A percentile compares a stretch with the other conserved stretches of the same genome.
Conservation (phyloP, 2,888 invertebrate species). For the Synanthedon myopaeformis region DNA sequence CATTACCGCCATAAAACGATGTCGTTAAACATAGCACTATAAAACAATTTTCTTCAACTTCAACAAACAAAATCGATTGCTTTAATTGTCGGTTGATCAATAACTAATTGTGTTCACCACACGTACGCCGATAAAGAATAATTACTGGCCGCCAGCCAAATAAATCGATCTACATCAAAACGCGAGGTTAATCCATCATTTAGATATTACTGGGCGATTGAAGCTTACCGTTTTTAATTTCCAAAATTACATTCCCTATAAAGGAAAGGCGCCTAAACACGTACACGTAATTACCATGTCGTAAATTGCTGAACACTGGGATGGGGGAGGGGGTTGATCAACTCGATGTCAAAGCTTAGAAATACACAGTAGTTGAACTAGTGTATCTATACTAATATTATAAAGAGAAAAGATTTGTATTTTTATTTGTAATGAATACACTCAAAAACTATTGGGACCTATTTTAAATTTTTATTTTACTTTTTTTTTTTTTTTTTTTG, state of each 20-base stretch:
- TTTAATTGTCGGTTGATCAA: slow-evolving; percentile 68
- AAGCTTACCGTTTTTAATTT: slow-evolving; percentile 68
- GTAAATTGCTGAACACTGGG: slow-evolving; percentile 58
- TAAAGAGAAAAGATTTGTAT: too few relatives aligned
- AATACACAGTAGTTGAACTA: not conserved
- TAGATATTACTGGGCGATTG: slow-evolving; percentile 65
- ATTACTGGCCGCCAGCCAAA: slow-evolving; percentile 69
- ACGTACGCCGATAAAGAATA: slow-evolving; percentile 67
- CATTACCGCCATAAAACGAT: slow-evolving; percentile 58
- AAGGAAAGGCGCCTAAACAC: slow-evolving; percentile 51
- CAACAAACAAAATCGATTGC: slow-evolving; percentile 69
- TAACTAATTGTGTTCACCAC: slow-evolving; percentile 69
- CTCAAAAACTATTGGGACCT: too few relatives aligned
- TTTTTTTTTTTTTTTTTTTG: too few relatives aligned
- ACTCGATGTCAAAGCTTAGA: not conserved
- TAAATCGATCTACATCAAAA: slow-evolving; percentile 69
- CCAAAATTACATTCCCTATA: slow-evolving; percentile 58
- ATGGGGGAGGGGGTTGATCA: slow-evolving; percentile 28
- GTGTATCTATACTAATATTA: not conserved
- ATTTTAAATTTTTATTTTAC: too few relatives aligned
- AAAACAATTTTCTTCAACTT: slow-evolving; percentile 70
- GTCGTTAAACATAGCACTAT: slow-evolving; percentile 53
- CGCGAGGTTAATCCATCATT: slow-evolving; percentile 68
- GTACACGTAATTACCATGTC: slow-evolving; percentile 61
- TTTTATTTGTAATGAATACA: too few relatives aligned